A percentile compares a stretch with the other conserved stretches of the same genome.
These are phyloP conservation scores for Coecobrya sp. DNA, from an alignment of 2,888 invertebrate species.

Conservation along the genomic window DNA sequence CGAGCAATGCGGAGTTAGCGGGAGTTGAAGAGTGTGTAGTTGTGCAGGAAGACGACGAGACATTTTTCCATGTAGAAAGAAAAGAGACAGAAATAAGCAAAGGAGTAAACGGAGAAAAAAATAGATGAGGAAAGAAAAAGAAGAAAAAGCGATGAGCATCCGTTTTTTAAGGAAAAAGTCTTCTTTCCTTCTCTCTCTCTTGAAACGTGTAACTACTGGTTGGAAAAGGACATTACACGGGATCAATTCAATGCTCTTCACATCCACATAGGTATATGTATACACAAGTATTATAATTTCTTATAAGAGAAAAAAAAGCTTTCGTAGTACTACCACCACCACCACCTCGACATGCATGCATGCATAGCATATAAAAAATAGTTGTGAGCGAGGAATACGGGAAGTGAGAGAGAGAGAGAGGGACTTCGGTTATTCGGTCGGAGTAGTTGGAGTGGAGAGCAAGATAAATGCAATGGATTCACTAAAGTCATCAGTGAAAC, in stretches of 20 bases:
- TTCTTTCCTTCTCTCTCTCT: slow-evolving; percentile 50
- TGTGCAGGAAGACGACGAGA: slow-evolving; percentile 48
- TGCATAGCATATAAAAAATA: slow-evolving; percentile 74
- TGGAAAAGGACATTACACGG: slow-evolving; percentile 78
- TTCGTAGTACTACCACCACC: slow-evolving; percentile 58
- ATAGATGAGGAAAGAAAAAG: slow-evolving; percentile 66
- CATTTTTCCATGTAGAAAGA: slow-evolving; percentile 58
- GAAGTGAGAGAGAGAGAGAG: not conserved
- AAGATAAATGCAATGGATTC: slow-evolving; percentile 81
- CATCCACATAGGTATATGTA: not conserved
- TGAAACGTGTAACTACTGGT: slow-evolving; percentile 77
- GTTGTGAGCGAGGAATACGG: slow-evolving; percentile 23
- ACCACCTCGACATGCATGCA: slow-evolving; percentile 74
- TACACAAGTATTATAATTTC: slow-evolving; percentile 62
- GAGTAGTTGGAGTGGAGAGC: slow-evolving; percentile 80
- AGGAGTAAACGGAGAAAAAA: slow-evolving; percentile 43
- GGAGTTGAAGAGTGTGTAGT: slow-evolving; percentile 9
- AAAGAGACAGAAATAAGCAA: slow-evolving; percentile 51
- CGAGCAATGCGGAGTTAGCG: slow-evolving; percentile 16
- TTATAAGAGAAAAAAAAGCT: slow-evolving; percentile 28
- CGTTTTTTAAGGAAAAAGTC: slow-evolving; percentile 71
- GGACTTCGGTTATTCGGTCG: slow-evolving; percentile 79
- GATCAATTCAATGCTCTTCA: slow-evolving; percentile 65
- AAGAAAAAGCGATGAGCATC: slow-evolving; percentile 78
- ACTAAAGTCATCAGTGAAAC: slow-evolving; percentile 81